A percentile compares a stretch with the other conserved stretches of the same genome.
phyloP scores from a whole-genome alignment of 2,113 vertebrate species.

The Sinosuthora webbiana region DNA sequence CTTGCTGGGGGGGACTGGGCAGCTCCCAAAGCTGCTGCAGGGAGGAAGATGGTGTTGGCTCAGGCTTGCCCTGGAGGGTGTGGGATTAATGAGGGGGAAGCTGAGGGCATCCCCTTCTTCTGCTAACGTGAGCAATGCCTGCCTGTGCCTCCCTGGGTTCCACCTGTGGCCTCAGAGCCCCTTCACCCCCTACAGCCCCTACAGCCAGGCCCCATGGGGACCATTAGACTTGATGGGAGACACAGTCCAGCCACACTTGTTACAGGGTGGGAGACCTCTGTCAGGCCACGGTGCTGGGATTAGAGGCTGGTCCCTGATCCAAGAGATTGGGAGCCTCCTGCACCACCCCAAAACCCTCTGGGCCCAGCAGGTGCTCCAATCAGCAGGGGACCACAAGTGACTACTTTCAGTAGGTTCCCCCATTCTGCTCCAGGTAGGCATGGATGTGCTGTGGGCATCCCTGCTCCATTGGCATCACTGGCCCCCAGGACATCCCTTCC shows the following conservation, averaged over 20 bases:
- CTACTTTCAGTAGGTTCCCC: rapidly evolving
- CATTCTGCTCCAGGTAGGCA: not conserved
- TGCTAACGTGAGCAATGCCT: rapidly evolving
- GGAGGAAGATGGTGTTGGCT: not conserved
- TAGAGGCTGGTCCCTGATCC: not conserved
- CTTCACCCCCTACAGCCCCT: not conserved
- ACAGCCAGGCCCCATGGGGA: not conserved
- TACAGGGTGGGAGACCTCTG: no score
- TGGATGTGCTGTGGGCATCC: no score
- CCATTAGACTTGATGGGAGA: rapidly evolving
- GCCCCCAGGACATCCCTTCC: no score
- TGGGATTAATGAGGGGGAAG: not conserved
- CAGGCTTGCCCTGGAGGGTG: not conserved
- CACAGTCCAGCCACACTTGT: rapidly evolving
- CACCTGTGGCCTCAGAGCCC: rapidly evolving
- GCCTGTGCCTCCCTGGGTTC: not conserved
- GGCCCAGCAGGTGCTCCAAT: not conserved
- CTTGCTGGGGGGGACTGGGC: not conserved
- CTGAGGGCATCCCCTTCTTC: not conserved
- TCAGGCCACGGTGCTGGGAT: rapidly evolving
- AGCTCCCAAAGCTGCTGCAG: not conserved
- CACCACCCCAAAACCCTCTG: not conserved
- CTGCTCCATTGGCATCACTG: not conserved
- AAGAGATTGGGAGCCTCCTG: no score
- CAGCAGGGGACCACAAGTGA: not conserved